Evolutionary conservation across 2,888 invertebrate genomes (phyloP), one percentile per base, ranked within the genome.

Genomic region (Lepeophtheirus nordmannii): DNA sequence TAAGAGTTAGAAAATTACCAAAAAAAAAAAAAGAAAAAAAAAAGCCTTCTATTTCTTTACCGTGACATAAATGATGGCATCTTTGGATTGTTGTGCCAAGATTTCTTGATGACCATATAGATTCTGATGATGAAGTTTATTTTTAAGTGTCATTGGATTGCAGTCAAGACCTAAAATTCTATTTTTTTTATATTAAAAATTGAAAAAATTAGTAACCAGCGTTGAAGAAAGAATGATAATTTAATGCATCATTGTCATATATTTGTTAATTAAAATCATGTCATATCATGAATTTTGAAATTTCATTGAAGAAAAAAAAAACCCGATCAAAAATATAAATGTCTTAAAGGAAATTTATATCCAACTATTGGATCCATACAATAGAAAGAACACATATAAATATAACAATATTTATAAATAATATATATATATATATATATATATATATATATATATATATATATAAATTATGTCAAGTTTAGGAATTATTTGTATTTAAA

Each of bases 61-160:
- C 65, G 73, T 72, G 46, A 74, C 74, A 69, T 73, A 74, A 65
- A 74, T 71, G 68, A 73, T 73, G 67, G 74, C 74, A 70, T 74
- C 74, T 40, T 72, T 72, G 12, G 73, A 73, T 68, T 73, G 72
- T 69, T 73, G 73, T 53, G 68, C 65, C 7, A 53, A 59, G 8
- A 68, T 62, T 2, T 65, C 65, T 14, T 62, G 62, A 23, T 62
- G 67, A 0, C 67, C 67, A 57, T 65, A 53, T 30, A 67, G 61
- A 53, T 63, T 41, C 11, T 56, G 63, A 12, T 63, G 63, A 20
- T 46, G 56, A 63, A 63, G 53, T 63, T 46, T 22, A 46, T 46
- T 46, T 8, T 46, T 46, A 17, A 46, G 53, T 46, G 53, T 46
- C 14, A 46, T 14, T 9, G 63, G 37, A 53, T 63, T 63, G 63